phyloP scores from a whole-genome alignment of 2,888 invertebrate species.

The Eupithecia centaureata region DNA sequence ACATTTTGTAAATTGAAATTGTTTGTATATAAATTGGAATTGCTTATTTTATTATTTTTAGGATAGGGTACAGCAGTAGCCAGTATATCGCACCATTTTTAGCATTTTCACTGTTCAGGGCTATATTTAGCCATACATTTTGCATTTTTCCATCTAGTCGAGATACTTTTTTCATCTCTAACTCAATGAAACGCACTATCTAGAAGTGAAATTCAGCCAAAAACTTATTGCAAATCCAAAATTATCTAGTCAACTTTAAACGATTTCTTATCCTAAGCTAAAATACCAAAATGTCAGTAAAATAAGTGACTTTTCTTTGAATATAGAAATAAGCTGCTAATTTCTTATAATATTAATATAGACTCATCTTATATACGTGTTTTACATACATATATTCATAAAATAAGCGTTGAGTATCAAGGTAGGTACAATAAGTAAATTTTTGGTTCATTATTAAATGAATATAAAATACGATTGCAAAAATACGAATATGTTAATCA shows the following conservation, averaged over 20 bases:
- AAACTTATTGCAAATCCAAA: constrained; percentile 74
- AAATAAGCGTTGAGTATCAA: constrained; percentile 33
- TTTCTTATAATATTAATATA: constrained; percentile 12
- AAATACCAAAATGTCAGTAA: constrained; percentile 71
- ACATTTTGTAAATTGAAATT: constrained; percentile 58
- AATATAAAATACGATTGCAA: background rate
- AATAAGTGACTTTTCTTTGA: constrained; percentile 45
- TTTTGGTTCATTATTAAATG: constrained; percentile 9
- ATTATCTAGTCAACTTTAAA: constrained; percentile 80
- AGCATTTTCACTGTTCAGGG: constrained; percentile 35
- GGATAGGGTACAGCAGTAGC: constrained; percentile 33
- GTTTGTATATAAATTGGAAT: constrained; percentile 44
- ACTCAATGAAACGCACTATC: constrained; percentile 46
- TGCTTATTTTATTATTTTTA: constrained; percentile 42
- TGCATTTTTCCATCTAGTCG: constrained; percentile 62
- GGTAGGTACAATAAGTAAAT: constrained; percentile 8
- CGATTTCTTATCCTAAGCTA: constrained; percentile 69
- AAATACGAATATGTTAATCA: constrained; percentile 1
- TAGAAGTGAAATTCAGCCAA: constrained; percentile 68
- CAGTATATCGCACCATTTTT: constrained; percentile 36
- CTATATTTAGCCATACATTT: constrained; percentile 46
- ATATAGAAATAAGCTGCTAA: constrained; percentile 27
- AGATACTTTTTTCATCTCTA: constrained; percentile 51
- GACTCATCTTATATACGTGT: constrained; percentile 12
- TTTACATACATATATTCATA: too few relatives aligned